These are phyloP conservation scores for Anguilla pacifica DNA, from an alignment of 2,797 vertebrate genomes.

Conservation along the genomic window DNA sequence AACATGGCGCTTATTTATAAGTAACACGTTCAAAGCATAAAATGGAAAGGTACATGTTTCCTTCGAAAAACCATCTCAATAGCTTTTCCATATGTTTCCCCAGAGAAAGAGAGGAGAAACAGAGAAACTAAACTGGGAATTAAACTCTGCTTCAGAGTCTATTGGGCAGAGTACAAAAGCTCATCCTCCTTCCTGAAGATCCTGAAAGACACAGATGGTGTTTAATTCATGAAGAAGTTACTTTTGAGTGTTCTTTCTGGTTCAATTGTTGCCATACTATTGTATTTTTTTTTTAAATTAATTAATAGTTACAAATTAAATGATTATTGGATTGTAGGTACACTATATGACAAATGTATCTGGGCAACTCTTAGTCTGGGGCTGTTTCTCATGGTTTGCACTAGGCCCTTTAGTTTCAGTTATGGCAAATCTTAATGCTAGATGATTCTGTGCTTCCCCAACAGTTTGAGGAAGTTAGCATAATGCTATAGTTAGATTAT, in stretches of 20 bases:
- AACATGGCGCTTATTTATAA: not conserved
- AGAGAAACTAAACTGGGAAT: not conserved
- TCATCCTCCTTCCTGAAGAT: not conserved
- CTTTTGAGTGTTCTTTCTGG: not conserved
- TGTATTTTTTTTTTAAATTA: not conserved
- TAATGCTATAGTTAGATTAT: not conserved
- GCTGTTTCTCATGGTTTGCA: too few species aligned
- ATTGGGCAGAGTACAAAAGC: not conserved
- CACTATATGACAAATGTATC: too few species aligned
- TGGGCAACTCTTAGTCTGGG: too few species aligned
- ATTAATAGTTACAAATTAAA: not conserved
- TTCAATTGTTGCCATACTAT: not conserved
- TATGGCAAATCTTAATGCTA: too few species aligned
- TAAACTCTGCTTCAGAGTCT: not conserved
- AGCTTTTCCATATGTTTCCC: slow-evolving; percentile 7
- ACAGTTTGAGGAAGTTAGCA: not conserved
- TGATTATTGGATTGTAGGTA: not conserved
- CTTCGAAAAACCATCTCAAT: not conserved
- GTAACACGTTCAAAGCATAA: slow-evolving; percentile 1
- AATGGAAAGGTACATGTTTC: not conserved
- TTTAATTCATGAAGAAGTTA: not conserved
- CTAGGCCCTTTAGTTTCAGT: too few species aligned
- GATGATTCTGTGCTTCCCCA: too few species aligned
- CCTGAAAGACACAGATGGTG: not conserved
- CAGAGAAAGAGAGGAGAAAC: not conserved